Evolutionary conservation across 2,113 vertebrate species (phyloP).

Genomic region (Scalopus aquaticus): DNA sequence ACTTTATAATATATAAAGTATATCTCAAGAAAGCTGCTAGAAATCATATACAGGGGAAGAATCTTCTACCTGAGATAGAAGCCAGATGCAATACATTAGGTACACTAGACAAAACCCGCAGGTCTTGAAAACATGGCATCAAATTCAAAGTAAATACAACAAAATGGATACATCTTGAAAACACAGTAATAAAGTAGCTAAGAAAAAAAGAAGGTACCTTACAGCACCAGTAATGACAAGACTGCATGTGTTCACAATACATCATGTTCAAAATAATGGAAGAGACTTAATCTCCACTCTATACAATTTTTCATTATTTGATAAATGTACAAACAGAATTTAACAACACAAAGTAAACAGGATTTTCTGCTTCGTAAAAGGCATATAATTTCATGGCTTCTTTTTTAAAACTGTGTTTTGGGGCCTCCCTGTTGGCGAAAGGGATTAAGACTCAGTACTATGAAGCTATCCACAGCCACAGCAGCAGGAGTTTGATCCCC

Average conservation of each 20-base stretch:
- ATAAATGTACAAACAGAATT: not conserved
- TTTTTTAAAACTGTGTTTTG: conserved; percentile 18
- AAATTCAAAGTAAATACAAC: conserved; percentile 13
- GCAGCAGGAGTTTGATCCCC: too few species aligned
- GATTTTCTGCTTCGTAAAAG: not conserved
- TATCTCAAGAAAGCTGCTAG: not conserved
- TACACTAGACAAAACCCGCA: not conserved
- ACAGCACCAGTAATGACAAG: not conserved
- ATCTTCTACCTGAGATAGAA: not conserved
- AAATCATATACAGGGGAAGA: not conserved
- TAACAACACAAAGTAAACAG: not conserved
- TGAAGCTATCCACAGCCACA: too few species aligned
- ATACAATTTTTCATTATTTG: not conserved
- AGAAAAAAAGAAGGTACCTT: not conserved
- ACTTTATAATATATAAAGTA: not conserved
- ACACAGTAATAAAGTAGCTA: not conserved
- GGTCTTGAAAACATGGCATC: not conserved
- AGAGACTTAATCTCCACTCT: not conserved
- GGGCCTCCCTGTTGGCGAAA: too few species aligned
- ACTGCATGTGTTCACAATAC: not conserved
- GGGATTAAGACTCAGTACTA: too few species aligned
- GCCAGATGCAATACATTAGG: not conserved
- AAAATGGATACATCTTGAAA: not conserved
- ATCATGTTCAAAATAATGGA: not conserved
- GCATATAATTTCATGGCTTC: not conserved